phyloP scores from a whole-genome alignment of 2,888 invertebrate genomes.

The Trichopria drosophilae region DNA sequence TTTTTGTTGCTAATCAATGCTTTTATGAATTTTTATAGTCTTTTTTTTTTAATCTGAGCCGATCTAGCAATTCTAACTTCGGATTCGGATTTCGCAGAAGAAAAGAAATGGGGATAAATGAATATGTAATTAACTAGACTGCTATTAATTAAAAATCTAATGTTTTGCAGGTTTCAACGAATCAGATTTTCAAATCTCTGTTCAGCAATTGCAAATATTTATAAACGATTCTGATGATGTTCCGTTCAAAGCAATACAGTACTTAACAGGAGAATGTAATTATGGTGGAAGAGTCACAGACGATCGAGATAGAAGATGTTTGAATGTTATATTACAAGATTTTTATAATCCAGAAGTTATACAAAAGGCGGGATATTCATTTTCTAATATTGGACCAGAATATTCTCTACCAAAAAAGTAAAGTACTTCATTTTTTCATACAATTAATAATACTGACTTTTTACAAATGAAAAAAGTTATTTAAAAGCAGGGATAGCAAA shows the following conservation, averaged over 20 bases:
- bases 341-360: constrained; percentile 73
- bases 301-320: constrained; percentile 79
- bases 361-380: constrained; percentile 66
- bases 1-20: too few relatives aligned
- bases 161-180: constrained; percentile 80
- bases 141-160: too few relatives aligned
- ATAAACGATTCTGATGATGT: constrained; percentile 77
- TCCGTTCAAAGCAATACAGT: constrained; percentile 82
- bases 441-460: too few relatives aligned
- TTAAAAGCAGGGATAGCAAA: too few relatives aligned
- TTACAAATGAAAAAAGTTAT: too few relatives aligned
- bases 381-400: constrained; percentile 63
- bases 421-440: too few relatives aligned
- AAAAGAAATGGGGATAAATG: too few relatives aligned
- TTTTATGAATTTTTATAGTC: too few relatives aligned
- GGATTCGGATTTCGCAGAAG: too few relatives aligned
- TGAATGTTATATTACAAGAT: constrained; percentile 74
- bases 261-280: constrained; percentile 89
- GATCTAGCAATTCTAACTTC: too few relatives aligned
- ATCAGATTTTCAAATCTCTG: constrained; percentile 82
- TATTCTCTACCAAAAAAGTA: constrained; percentile 70
- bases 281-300: constrained; percentile 88
- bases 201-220: constrained; percentile 80
- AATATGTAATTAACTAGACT: too few relatives aligned
- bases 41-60: too few relatives aligned